Conservation (phyloP, 2,888 invertebrate genomes). For the Dione juno region DNA sequence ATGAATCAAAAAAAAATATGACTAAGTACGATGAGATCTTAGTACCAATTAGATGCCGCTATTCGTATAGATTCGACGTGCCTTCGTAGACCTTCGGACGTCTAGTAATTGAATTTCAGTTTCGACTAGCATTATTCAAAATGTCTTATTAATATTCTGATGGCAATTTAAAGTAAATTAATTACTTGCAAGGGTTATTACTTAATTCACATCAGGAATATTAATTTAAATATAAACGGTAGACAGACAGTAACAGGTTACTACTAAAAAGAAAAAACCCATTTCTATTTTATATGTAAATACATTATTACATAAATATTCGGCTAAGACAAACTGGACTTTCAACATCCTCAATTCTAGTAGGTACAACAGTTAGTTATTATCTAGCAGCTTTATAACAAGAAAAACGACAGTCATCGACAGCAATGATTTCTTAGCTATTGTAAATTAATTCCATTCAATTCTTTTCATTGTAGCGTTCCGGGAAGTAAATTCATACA, state of each 20-base stretch:
- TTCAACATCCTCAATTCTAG: background rate
- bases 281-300: background rate
- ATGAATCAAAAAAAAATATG: background rate
- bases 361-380: background rate
- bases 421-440: too few species aligned
- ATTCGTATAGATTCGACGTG: background rate
- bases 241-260: too few species aligned
- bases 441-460: too few species aligned
- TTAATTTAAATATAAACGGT: background rate
- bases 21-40: background rate
- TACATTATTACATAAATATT: background rate
- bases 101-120: slow-evolving; percentile 16
- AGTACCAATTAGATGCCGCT: slow-evolving; percentile 2
- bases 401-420: too few species aligned
- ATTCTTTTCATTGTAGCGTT: too few species aligned
- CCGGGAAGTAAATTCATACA: too few species aligned
- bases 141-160: slow-evolving; percentile 16
- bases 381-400: too few species aligned
- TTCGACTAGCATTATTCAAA: slow-evolving; percentile 18
- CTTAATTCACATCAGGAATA: background rate
- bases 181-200: background rate
- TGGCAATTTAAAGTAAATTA: slow-evolving; percentile 9
- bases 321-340: background rate
- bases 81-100: background rate
- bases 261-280: background rate